Conservation (phyloP, 2,888 invertebrate genomes). For the Criorhina ranunculi region DNA sequence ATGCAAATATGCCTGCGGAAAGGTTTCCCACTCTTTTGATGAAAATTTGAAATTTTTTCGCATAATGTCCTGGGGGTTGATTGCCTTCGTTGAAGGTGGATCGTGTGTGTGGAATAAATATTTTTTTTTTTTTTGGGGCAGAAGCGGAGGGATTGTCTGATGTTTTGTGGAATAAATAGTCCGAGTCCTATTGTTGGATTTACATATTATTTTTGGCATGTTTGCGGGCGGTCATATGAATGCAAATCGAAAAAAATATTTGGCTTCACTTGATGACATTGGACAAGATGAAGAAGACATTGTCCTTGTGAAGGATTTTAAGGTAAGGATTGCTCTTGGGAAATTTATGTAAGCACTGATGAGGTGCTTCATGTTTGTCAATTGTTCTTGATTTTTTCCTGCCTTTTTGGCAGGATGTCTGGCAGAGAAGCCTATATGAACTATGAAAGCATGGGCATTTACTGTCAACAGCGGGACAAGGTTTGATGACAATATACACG, state of each 20-base stretch:
- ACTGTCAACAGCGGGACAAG: too few relatives aligned
- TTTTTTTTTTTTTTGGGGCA: too few relatives aligned
- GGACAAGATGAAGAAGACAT: neutral
- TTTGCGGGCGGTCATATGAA: constrained; percentile 12
- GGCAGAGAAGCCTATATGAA: too few relatives aligned
- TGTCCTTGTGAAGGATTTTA: neutral
- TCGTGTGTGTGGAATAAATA: constrained; percentile 8
- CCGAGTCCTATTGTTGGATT: constrained; percentile 1
- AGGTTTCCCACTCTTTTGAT: neutral
- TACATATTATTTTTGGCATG: constrained; percentile 32
- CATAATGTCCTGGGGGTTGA: neutral
- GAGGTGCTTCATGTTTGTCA: too few relatives aligned
- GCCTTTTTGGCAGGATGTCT: too few relatives aligned
- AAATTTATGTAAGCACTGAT: neutral
- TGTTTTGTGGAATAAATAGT: neutral
- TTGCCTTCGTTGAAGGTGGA: neutral
- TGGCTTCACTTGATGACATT: neutral
- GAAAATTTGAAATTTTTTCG: constrained; percentile 1
- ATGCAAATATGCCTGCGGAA: constrained; percentile 17
- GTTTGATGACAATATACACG: too few relatives aligned
- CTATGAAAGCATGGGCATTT: too few relatives aligned
- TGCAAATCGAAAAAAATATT: constrained; percentile 26
- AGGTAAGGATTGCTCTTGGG: neutral
- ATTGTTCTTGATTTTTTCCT: too few relatives aligned
- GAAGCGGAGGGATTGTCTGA: neutral